Base-by-base conservation (phyloP, 2,797 vertebrate genomes). In the Diplodus sargus region DNA sequence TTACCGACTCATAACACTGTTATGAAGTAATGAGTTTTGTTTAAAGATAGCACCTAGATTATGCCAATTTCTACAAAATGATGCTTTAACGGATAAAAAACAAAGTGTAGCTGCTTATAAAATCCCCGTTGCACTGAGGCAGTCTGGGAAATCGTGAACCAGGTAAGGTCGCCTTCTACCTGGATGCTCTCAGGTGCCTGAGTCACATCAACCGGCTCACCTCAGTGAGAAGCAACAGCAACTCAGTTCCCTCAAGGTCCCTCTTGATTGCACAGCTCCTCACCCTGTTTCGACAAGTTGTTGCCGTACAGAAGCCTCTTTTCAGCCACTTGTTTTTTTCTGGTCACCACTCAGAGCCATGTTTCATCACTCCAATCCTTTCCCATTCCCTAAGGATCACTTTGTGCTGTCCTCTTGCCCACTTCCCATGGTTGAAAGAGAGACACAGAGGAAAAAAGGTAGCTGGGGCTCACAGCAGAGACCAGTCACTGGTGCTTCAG, bases 381-480 rank as follows among this genome's bases (percentile, higher is more conserved):
- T 47, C 13, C 4, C 20, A 20, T 69, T 64, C 52, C 63, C 56
- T 48, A 22, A 59, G 34, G 68, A 58, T 68, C 60, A 45, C 59
- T 66, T 42, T 54, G 54, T 23, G 28, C 22, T 65, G 72, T 56
- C 48, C 67, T 68, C 58, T 70, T 47, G 23, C 67, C n/a, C 53
- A 66, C 49, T 76, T 81, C 60, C 61, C 61, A 84, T 64, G 69
- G 39, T 69, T 70, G 66, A 66, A 18, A 69, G 42, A 63, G 39
- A 72, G 22, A 71, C 15, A 53, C 17, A 48, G 9, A 20, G 25
- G 17, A 54, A 14, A 53, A 75, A 64, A 51, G 23, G 42, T 5
- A 65, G 25, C 28, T 17, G 22, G 20, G 71, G 72, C n/a, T 74
- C 48, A 74, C 30, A 70, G 34, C 52, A 28, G n/a, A 71, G n/a